phyloP scores from a whole-genome alignment of 2,113 vertebrate species.

The Epinephelus cyanopodus region DNA sequence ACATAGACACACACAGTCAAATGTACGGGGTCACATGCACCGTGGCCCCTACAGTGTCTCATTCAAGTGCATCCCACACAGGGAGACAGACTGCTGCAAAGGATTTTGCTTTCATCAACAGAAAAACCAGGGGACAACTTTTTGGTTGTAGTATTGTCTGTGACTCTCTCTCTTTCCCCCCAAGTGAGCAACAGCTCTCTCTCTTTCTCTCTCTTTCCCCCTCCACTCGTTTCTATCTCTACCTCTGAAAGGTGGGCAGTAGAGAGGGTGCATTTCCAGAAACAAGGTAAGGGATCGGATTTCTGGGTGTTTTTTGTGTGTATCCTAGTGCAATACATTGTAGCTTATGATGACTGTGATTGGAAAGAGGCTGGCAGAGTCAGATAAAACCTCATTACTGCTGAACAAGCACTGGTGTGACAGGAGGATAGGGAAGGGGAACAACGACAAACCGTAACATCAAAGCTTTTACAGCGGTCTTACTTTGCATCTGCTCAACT shows the following conservation, averaged over 20 bases:
- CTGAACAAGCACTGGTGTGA: conserved; percentile 29
- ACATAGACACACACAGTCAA: conserved; percentile 18
- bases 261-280: conserved; percentile 66
- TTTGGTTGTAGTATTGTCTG: conserved; percentile 73
- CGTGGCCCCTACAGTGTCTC: conserved; percentile 49
- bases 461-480: conserved; percentile 24
- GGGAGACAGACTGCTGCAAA: conserved; percentile 63
- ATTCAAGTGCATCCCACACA: conserved; percentile 72
- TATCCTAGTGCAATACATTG: conserved; percentile 26
- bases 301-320: conserved; percentile 17
- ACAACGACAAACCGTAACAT: conserved; percentile 24
- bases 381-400: conserved; percentile 47
- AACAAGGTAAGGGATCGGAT: conserved; percentile 77
- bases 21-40: conserved; percentile 61
- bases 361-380: conserved; percentile 27
- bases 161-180: conserved; percentile 61
- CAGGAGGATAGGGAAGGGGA: conserved; percentile 14
- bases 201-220: conserved; percentile 63
- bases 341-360: conserved; percentile 33
- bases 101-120: conserved; percentile 83
- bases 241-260: conserved; percentile 63
- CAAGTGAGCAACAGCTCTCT: conserved; percentile 58
- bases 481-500: conserved; percentile 7
- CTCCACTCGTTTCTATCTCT: conserved; percentile 65
- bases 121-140: conserved; percentile 76